Base-by-base conservation (phyloP, 2,797 vertebrate species). In the Amazonetta brasiliensis region DNA sequence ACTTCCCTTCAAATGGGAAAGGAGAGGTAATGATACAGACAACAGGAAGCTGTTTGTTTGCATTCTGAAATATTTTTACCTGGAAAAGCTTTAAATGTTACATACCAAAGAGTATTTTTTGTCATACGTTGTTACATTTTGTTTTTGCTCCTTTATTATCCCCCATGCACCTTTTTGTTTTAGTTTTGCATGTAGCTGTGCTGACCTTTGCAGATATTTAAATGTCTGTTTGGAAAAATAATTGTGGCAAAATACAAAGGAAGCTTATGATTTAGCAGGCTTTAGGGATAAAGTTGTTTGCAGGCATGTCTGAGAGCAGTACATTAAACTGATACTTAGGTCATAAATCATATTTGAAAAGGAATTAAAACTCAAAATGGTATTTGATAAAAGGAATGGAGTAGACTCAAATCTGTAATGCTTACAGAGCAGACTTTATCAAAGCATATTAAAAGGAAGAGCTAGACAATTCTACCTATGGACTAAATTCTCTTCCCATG, bases 31-130 rank as follows among this genome's bases (percentile, higher is more conserved):
- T 64, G 46, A 30, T 67, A 43, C 31, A 52, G 59, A 72, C 44
- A 78, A 83, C 73, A 95, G 46, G n/a, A 79, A 62, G 19, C 62
- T 62, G 41, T 71, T 91, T 74, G 22, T 43, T 94, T 92, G 85
- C 12, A 31, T 52, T 28, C 21, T 72, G 31, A 21, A 81, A 55
- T 77, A 72, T n/a, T 91, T 66, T 66, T 66, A 33, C 31, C 18
- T 20, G 43, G 19, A 23, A 72, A 64, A 16, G 21, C 67, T 66
- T 82, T 63, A 25, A 9, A 2, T 50, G 20, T 22, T 54, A 76
- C 76, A 33, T 59, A 35, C 17, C 6, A 54, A 28, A 74, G 75
- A 41, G 39, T 63, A 6, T 12, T 5, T 21, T 19, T 41, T 79
- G 15, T 60, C 66, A 18, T 35, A 19, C 17, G 1, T 78, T 66